Conservation (phyloP, 2,113 vertebrate genomes). For the Xerus inauris region DNA sequence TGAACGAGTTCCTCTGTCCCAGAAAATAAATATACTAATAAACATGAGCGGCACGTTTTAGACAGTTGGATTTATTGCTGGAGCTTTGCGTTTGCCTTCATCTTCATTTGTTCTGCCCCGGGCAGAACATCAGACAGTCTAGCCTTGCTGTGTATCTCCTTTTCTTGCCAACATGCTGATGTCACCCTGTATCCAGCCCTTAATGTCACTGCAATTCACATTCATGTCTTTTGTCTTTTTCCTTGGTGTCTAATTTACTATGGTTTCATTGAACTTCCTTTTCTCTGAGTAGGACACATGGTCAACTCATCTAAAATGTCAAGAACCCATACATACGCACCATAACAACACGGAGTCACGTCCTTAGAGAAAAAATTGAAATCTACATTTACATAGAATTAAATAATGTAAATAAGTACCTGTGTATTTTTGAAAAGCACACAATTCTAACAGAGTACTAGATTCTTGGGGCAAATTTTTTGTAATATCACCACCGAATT, state of each 20-base stretch:
- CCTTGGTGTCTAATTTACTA: slow-evolving; percentile 39
- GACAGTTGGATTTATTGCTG: slow-evolving; percentile 50
- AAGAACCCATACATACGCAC: slow-evolving; percentile 1
- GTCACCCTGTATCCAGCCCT: slow-evolving; percentile 64
- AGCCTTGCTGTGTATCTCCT: background rate
- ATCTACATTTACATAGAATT: background rate
- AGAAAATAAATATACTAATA: slow-evolving; percentile 54
- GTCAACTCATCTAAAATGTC: slow-evolving; percentile 17
- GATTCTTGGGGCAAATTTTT: background rate
- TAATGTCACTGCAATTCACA: slow-evolving; percentile 69
- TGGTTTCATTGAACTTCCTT: slow-evolving; percentile 57
- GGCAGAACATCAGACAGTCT: slow-evolving; percentile 69
- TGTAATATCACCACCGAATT: background rate
- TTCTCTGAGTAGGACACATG: background rate
- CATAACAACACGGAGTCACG: background rate
- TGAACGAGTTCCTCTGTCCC: background rate
- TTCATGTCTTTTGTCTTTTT: slow-evolving; percentile 63
- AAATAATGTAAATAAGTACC: background rate
- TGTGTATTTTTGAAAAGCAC: background rate
- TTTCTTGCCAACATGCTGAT: slow-evolving; percentile 77
- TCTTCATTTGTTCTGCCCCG: slow-evolving; percentile 47
- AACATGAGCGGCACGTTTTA: background rate
- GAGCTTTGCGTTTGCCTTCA: slow-evolving; percentile 36
- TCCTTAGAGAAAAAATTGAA: background rate
- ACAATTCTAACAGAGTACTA: background rate